Conservation (phyloP, 2,113 vertebrate genomes). For the Passer domesticus region DNA sequence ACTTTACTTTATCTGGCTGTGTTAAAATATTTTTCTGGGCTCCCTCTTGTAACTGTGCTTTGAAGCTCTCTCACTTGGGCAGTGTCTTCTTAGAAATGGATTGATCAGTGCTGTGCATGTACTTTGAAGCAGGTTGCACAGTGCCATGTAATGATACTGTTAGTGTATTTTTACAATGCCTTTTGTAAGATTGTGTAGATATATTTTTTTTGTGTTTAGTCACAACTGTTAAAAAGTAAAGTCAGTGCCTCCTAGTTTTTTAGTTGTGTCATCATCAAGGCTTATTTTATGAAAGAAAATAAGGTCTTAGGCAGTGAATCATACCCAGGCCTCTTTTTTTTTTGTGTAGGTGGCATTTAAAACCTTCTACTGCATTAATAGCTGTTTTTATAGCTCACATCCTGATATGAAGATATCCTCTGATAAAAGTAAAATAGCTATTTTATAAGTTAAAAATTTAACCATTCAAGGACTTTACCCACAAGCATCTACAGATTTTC, state of each 20-base stretch:
- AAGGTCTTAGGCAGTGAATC: not conserved
- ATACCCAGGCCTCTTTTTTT: not conserved
- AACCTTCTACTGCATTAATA: not conserved
- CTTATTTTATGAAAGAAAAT: not conserved
- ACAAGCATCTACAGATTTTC: not conserved
- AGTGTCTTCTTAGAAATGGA: not conserved
- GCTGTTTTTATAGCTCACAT: not conserved
- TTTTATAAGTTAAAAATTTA: not conserved
- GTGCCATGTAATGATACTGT: not conserved
- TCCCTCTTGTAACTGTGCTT: not conserved
- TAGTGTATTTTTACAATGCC: not conserved
- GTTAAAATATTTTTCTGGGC: not conserved
- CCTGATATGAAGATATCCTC: not conserved
- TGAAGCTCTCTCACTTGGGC: not conserved
- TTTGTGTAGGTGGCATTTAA: not conserved
- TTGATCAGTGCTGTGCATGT: not conserved
- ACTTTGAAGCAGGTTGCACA: not conserved
- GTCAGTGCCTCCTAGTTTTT: not conserved
- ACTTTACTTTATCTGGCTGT: not conserved
- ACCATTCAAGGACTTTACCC: not conserved
- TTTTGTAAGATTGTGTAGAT: not conserved
- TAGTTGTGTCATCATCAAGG: not conserved
- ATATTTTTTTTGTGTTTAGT: not conserved
- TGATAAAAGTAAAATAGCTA: not conserved
- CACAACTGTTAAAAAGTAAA: not conserved